Base-by-base conservation (phyloP, 1,140 invertebrate species). In the Hycleus cichorii region DNA sequence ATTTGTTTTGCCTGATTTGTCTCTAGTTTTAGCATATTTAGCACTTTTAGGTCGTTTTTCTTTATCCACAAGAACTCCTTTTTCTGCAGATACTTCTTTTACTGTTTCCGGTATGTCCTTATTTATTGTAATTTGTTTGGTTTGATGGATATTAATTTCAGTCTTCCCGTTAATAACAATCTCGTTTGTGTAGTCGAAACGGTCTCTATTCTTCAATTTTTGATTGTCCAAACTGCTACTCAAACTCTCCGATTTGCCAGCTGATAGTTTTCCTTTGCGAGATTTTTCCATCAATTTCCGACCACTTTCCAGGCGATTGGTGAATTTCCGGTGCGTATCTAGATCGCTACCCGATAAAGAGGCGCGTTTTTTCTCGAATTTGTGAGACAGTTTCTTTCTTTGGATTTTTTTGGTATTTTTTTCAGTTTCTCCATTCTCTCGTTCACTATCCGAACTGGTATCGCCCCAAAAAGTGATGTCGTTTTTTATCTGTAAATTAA, bases 1-100 rank as follows among this genome's bases (percentile, higher is more conserved):
- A 65, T 74, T 77, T 12, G 51, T 48, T 66, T 56, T 69, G 68
- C 55, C 57, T 50, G 62, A 54, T 60, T 58, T 75, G 65, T 69
- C 69, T 59, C 64, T 67, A 47, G 59, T 26, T 64, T 74, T 69
- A 4, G 48, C 55, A 60, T 72, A 71, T 51, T 68, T 68, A 43
- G 62, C 60, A 58, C 68, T 70, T 49, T 64, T 65, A 38, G 64
- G 62, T 42, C 68, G 58, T 51, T 64, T 65, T 8, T 67, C 64
- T 51, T 63, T 66, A 53, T 61, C 62, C 25, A 50, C 44, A 25
- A 44, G 62, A 49, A 44, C 42, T 25, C 32, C 26, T 48, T 46
- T 24, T 24, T 47, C 48, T 25, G 47, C 43, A 47, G 47, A 39
- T 9, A 49, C 40, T 53, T 55, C 45, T 18, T 18, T 18, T 18